These are phyloP conservation scores for Clivina fossor DNA, from an alignment of 2,888 invertebrate species.

Conservation along the genomic window DNA sequence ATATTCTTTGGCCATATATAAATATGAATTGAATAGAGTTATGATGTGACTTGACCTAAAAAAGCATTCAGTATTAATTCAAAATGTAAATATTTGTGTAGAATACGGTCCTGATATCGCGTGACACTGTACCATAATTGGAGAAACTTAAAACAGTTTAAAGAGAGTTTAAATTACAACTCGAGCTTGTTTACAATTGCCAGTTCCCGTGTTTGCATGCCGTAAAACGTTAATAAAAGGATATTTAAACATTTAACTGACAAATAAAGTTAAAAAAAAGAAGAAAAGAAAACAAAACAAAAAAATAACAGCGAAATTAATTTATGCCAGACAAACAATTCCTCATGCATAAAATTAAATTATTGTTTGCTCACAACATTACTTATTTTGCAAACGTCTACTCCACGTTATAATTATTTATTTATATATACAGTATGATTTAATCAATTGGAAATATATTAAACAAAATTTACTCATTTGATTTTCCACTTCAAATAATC, in stretches of 20 bases:
- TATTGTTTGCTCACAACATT: constrained; percentile 20
- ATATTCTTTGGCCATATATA: no score
- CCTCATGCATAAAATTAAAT: constrained; percentile 23
- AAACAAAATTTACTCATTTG: no score
- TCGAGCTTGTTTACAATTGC: constrained; percentile 31
- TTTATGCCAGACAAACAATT: constrained; percentile 27
- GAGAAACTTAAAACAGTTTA: constrained; percentile 32
- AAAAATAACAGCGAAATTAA: constrained; percentile 14
- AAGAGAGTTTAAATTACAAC: constrained; percentile 31
- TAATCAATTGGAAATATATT: no score
- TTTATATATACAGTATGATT: no score
- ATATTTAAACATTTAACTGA: constrained; percentile 30
- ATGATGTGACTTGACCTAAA: no score
- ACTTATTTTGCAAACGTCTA: no score
- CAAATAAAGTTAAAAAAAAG: constrained; percentile 12
- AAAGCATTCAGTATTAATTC: no score
- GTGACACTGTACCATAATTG: constrained; percentile 26
- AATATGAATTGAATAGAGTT: no score
- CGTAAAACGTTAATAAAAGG: constrained; percentile 31
- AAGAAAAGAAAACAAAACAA: not conserved
- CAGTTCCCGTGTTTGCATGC: constrained; percentile 30
- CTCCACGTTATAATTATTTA: no score
- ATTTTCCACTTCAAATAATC: no score
- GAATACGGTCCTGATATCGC: constrained; percentile 21
- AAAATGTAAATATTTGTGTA: no score